Evolutionary conservation across 2,888 invertebrate species (phyloP).

Genomic region (Podotricha telesiphe): DNA sequence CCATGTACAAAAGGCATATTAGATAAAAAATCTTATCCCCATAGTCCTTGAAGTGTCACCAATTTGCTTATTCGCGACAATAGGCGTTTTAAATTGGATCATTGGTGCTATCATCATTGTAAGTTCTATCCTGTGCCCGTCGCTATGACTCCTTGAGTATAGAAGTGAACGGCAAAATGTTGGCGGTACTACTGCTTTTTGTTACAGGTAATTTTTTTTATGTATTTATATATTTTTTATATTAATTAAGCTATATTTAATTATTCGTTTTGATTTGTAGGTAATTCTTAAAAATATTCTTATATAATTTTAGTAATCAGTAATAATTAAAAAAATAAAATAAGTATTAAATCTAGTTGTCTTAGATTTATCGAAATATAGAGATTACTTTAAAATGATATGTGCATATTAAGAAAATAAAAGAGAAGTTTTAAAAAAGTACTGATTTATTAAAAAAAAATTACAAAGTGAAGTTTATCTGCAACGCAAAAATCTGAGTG

Average conservation of each 20-base stretch:
- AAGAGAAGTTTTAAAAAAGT: no score
- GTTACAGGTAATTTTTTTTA: slow-evolving; percentile 46
- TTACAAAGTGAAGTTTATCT: no score
- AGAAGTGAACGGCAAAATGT: slow-evolving; percentile 43
- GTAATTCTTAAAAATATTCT: no score
- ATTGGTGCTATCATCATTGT: slow-evolving; percentile 55
- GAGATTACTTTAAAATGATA: no score
- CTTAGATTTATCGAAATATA: no score
- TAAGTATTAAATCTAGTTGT: no score
- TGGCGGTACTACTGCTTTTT: slow-evolving; percentile 48
- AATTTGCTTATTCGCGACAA: slow-evolving; percentile 63
- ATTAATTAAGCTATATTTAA: not conserved
- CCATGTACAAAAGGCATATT: slow-evolving; percentile 7
- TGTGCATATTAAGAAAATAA: no score
- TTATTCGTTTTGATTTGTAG: not conserved
- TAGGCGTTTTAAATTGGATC: slow-evolving; percentile 67
- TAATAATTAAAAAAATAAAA: no score
- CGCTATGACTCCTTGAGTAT: slow-evolving; percentile 30
- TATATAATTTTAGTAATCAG: no score
- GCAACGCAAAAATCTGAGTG: no score
- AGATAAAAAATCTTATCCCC: slow-evolving; percentile 48
- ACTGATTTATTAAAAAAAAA: no score
- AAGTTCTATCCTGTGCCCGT: slow-evolving; percentile 39
- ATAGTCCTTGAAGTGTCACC: slow-evolving; percentile 66
- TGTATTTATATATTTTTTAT: not conserved